These are phyloP conservation scores for Drosophila albomicans DNA, from an alignment of 1,140 invertebrate genomes.

Conservation along the genomic window DNA sequence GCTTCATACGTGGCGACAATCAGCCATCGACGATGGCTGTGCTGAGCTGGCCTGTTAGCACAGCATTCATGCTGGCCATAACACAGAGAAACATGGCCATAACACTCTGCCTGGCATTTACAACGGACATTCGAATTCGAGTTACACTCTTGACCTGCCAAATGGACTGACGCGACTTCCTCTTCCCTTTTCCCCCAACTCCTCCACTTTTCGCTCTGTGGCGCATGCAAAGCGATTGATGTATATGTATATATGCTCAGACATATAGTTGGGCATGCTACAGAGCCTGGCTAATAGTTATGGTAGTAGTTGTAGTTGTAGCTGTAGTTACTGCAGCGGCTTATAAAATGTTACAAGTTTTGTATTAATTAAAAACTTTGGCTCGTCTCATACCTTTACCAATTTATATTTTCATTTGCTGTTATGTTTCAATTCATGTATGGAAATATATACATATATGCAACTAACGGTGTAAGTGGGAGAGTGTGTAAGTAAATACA, in stretches of 20 bases:
- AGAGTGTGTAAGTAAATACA: constrained; percentile 20
- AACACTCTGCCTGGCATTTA: constrained; percentile 45
- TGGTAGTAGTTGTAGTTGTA: constrained; percentile 47
- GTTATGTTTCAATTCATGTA: constrained; percentile 45
- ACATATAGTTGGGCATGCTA: constrained; percentile 21
- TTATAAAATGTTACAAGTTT: constrained; percentile 84
- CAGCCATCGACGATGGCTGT: constrained; percentile 2
- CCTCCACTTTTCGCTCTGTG: neutral
- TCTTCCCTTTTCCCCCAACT: neutral
- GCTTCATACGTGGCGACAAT: constrained; percentile 42
- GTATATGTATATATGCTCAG: constrained; percentile 23
- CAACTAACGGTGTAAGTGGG: constrained; percentile 18
- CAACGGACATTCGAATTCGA: constrained; percentile 58
- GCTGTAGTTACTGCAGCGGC: constrained; percentile 46
- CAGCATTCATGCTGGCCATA: constrained; percentile 53
- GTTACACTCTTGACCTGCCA: constrained; percentile 57
- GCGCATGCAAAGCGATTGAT: constrained; percentile 37
- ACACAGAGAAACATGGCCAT: constrained; percentile 36
- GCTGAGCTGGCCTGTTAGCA: constrained; percentile 7
- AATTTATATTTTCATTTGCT: constrained; percentile 49
- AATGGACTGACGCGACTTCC: constrained; percentile 22
- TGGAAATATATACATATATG: constrained; percentile 26
- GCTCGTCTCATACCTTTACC: constrained; percentile 56
- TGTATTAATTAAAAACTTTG: constrained; percentile 84
- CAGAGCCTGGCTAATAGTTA: constrained; percentile 60